These are phyloP conservation scores for Notoglanidium macrostoma DNA, from an alignment of 2,797 vertebrate species.

Conservation along the genomic window DNA sequence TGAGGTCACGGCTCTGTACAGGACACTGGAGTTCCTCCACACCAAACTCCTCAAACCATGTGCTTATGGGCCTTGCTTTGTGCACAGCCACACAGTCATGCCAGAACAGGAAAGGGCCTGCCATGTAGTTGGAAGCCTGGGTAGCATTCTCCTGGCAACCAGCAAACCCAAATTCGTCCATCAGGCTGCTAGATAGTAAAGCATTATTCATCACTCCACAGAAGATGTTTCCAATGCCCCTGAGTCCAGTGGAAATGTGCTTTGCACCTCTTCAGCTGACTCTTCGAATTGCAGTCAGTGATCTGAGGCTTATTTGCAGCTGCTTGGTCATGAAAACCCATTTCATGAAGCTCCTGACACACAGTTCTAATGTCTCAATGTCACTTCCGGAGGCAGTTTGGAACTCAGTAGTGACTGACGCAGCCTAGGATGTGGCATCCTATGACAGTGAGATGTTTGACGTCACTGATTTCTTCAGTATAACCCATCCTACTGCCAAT, in stretches of 20 bases:
- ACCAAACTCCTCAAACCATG: background rate
- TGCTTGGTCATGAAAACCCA: too few species aligned
- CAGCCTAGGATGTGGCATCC: background rate
- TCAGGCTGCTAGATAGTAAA: background rate
- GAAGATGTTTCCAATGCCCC: background rate
- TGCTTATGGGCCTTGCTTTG: background rate
- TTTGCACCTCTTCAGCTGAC: background rate
- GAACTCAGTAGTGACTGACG: background rate
- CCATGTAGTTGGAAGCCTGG: background rate
- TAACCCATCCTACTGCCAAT: background rate
- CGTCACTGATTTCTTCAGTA: background rate
- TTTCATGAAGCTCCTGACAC: background rate
- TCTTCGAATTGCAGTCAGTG: background rate
- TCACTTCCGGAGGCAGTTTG: background rate
- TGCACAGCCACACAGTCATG: background rate
- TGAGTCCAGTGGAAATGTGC: background rate
- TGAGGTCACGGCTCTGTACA: background rate
- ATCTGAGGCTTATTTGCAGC: background rate
- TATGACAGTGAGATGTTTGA: background rate
- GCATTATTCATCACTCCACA: too few species aligned
- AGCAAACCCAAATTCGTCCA: background rate
- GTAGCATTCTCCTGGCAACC: background rate
- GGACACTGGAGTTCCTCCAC: background rate
- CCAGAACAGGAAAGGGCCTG: background rate
- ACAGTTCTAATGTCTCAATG: background rate